phyloP scores from a whole-genome alignment of 2,113 vertebrate genomes.

The Cyprinus carpio region DNA sequence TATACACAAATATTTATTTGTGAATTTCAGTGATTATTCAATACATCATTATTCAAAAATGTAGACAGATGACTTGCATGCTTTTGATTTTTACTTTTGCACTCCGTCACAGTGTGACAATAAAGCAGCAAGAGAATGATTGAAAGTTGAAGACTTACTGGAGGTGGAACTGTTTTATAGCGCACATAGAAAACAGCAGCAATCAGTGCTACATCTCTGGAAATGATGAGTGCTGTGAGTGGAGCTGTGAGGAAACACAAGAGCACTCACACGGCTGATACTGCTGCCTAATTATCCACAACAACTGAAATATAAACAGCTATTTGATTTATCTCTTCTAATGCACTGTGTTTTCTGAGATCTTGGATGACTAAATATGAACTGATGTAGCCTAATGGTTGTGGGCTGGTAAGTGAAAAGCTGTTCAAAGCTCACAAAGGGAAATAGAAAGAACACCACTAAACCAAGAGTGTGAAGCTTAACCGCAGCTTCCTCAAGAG shows the following conservation, averaged over 20 bases:
- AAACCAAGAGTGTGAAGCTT: background rate
- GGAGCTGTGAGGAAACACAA: conserved; percentile 73
- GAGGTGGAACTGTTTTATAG: conserved; percentile 94
- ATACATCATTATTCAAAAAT: too few relatives aligned
- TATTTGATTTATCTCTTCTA: background rate
- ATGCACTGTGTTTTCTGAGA: background rate
- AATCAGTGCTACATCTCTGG: conserved; percentile 89
- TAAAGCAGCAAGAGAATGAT: background rate
- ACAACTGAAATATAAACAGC: background rate
- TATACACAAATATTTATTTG: too few relatives aligned
- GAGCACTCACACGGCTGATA: background rate
- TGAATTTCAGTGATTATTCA: too few relatives aligned
- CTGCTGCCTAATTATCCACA: background rate
- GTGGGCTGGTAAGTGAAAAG: background rate
- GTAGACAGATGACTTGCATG: too few relatives aligned
- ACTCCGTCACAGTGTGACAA: background rate
- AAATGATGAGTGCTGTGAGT: conserved; percentile 89
- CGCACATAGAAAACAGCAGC: conserved; percentile 95
- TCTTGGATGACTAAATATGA: background rate
- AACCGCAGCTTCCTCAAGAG: too few relatives aligned
- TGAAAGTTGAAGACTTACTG: conserved; percentile 78
- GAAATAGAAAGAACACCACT: background rate
- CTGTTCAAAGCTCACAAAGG: background rate
- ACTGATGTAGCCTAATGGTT: background rate
- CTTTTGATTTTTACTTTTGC: background rate